A percentile compares a stretch with the other conserved stretches of the same genome.
These are phyloP conservation scores for Hylaeus anthracinus DNA, from an alignment of 1,140 invertebrate genomes.

Conservation along the genomic window DNA sequence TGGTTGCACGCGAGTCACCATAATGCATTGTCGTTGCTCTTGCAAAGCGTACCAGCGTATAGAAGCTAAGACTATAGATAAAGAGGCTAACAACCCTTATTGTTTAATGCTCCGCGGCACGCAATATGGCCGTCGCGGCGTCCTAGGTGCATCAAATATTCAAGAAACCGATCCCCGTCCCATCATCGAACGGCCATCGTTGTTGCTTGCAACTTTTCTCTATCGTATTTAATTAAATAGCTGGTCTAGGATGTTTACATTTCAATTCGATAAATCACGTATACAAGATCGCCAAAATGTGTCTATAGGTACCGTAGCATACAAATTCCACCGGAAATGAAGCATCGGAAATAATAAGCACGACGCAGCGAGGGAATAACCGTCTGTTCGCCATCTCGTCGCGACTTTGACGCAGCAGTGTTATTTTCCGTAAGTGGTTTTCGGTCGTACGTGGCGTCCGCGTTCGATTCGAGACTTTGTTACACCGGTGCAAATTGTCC, in stretches of 20 bases:
- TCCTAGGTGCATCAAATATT: conserved; percentile 74
- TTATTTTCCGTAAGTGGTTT: conserved; percentile 72
- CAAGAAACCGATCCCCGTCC: conserved; percentile 66
- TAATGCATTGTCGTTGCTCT: conserved; percentile 30
- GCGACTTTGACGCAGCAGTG: conserved; percentile 41
- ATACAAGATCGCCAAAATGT: too few species aligned
- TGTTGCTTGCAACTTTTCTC: too few species aligned
- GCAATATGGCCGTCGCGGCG: conserved; percentile 69
- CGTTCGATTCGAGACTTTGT: conserved; percentile 32
- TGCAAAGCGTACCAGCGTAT: neutral
- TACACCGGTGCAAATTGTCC: neutral
- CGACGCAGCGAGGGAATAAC: conserved; percentile 39
- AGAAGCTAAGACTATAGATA: conserved; percentile 70
- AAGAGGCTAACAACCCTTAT: conserved; percentile 78
- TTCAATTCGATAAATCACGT: too few species aligned
- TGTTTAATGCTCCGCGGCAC: conserved; percentile 74
- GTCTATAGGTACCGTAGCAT: too few species aligned
- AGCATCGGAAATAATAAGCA: conserved; percentile 55
- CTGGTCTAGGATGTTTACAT: neutral
- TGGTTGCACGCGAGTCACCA: neutral
- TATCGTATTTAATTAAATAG: conserved; percentile 1
- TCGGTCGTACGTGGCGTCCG: conserved; percentile 51
- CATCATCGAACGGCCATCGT: neutral
- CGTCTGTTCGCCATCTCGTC: conserved; percentile 35
- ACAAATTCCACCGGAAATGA: too few species aligned